Conservation (phyloP, 1,140 invertebrate species). For the Drosophila sucinea region DNA sequence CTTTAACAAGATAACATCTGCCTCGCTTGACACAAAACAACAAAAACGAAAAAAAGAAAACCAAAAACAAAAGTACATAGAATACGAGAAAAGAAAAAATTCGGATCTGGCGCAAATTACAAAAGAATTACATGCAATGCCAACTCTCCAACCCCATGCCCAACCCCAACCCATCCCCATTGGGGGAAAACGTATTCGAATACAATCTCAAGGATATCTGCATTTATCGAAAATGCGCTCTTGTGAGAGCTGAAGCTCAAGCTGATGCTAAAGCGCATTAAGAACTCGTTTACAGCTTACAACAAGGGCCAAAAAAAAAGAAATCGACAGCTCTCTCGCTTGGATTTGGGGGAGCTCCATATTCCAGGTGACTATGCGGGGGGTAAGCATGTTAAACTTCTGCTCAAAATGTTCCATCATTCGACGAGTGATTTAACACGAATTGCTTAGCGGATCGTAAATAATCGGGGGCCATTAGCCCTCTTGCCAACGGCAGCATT, state of each 20-base stretch:
- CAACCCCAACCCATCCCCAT: neutral
- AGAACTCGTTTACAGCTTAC: slow-evolving; percentile 58
- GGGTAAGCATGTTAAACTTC: slow-evolving; percentile 24
- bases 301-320: neutral
- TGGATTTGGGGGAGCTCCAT: slow-evolving; percentile 1
- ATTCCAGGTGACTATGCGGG: slow-evolving; percentile 29
- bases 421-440: slow-evolving; percentile 53
- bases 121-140: slow-evolving; percentile 56
- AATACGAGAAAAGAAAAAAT: slow-evolving; percentile 3
- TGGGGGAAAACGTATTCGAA: neutral
- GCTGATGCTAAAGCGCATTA: slow-evolving; percentile 46
- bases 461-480: slow-evolving; percentile 62
- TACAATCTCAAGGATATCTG: slow-evolving; percentile 30
- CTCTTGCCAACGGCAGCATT: slow-evolving; percentile 30
- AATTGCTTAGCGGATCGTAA: slow-evolving; percentile 64
- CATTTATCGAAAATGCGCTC: slow-evolving; percentile 33
- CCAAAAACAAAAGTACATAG: neutral
- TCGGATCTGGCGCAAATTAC: slow-evolving; percentile 52
- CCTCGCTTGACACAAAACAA: slow-evolving; percentile 62
- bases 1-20: slow-evolving; percentile 69
- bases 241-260: neutral
- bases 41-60: slow-evolving; percentile 21
- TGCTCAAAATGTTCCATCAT: slow-evolving; percentile 24
- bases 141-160: slow-evolving; percentile 6
- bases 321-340: slow-evolving; percentile 4